Base-by-base conservation (phyloP, 1,140 invertebrate genomes). In the Drosophila arawakana region DNA sequence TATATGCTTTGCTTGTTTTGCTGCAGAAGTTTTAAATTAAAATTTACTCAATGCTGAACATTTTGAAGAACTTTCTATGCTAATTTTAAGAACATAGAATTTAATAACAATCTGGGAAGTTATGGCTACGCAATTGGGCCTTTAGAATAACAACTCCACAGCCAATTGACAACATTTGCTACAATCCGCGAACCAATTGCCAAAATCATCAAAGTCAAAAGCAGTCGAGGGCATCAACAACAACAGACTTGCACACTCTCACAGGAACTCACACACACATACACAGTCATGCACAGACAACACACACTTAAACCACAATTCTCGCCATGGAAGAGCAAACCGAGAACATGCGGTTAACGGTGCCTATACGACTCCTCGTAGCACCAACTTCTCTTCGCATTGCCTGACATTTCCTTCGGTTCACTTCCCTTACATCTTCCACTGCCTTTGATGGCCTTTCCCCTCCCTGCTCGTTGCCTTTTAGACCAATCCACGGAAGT, bases 201-300 rank as follows among this genome's bases (percentile, higher is more conserved):
- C 68, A 63, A 63, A 68, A 76, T 58, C 67, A 75, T 76, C 68
- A 76, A 72, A 76, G 68, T 65, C 73, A 76, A 76, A 63, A 8
- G 67, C 67, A 70, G 70, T 18, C 43, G 30, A 43, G 49, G 43
- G 25, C 3, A 0, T 1, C 0, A 49, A 30, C 46, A 13, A 57
- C 46, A 41, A 11, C 9, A 9, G 30, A 25, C 50, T n/a, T 15
- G 15, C 59, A 46, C 13, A 4, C 15, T 15, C 15, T 15, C 15
- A 15, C 1, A 15, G 15, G 15, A 15, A 15, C 15, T 15, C 41
- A 4, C 41, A 10, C 44, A 49, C 15, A 41, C 65, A 41, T 18
- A 57, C 43, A 25, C 47, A 30, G 25, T 30, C 25, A 30, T 30
- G 25, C 25, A 30, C 25, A 30, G 25, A 6, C 25, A 30, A 30